Evolutionary conservation across 2,113 vertebrate species (phyloP).

Genomic region (Zosterops pallidus): DNA sequence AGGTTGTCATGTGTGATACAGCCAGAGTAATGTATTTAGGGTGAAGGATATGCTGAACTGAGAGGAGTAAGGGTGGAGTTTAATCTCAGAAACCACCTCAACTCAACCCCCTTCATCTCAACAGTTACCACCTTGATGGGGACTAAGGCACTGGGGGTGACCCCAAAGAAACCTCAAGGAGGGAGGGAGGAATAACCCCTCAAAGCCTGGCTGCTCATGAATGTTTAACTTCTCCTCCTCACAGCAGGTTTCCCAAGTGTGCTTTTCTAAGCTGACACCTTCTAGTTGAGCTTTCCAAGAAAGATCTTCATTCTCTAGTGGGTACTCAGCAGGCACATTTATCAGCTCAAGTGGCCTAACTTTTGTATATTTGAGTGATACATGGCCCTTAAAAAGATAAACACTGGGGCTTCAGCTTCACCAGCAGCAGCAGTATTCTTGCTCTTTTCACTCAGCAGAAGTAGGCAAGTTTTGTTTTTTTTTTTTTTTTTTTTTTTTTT

Average conservation of each 20-base stretch:
- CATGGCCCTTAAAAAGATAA: neutral
- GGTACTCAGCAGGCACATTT: neutral
- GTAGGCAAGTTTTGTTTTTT: neutral
- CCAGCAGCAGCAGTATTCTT: neutral
- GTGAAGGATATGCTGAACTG: neutral
- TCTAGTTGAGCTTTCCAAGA: neutral
- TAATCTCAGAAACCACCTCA: neutral
- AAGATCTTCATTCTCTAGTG: neutral
- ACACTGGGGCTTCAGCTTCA: neutral
- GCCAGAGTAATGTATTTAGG: neutral
- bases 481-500: neutral
- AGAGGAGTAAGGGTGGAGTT: neutral
- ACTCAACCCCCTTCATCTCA: neutral
- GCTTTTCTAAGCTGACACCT: neutral
- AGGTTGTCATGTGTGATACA: neutral
- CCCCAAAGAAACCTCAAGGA: neutral
- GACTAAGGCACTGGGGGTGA: neutral
- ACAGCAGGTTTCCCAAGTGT: neutral
- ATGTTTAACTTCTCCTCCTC: neutral
- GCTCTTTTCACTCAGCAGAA: neutral
- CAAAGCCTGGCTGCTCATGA: neutral
- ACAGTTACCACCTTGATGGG: neutral
- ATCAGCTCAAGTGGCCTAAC: neutral
- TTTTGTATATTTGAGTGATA: neutral
- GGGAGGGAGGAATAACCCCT: neutral